Evolutionary conservation across 2,113 vertebrate genomes (phyloP), one percentile per base, ranked within the genome.

Genomic region (Pangasianodon gigas): DNA sequence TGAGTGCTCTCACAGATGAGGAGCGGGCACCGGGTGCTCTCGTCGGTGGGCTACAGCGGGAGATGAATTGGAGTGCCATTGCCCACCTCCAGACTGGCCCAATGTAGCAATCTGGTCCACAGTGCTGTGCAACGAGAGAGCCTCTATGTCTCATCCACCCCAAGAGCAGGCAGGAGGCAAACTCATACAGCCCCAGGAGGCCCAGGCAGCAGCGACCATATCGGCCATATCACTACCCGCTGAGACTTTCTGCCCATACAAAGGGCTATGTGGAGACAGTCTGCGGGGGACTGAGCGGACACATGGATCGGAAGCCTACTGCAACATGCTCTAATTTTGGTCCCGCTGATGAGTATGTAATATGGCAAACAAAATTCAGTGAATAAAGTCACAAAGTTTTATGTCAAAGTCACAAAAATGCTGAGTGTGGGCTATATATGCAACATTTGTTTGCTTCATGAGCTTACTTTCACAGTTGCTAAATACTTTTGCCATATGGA

Each of bases 41-140:
- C 94, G 93, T 96, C 95, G 98, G 96, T 94, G 96, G 97, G 97
- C 96, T 97, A 96, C 95, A 94, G 96, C 95, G 96, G 97, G 98
- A 98, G 98, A 98, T 95, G 96, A 95, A 96, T 96, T 95, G 95
- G 94, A 94, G 94, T 94, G 94, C 95, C 94, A 90, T 95, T 93
- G 91, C 94, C 96, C 95, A 96, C 95, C 94, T 95, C 94, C 95
- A 93, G 95, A 95, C 94, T 95, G 93, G 95, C 94, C 95, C 95
- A 95, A 92, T 93, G 93, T 93, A 93, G 94, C 96, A 96, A 96
- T 96, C 95, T 96, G 96, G 96, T 95, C 95, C 94, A 93, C 67
- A 75, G 93, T 51, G 54, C 91, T 89, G 93, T 93, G 93, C 92
- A 93, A 91, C 91, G 93, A 93, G 93, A 93, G 94, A 93, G 94